These are phyloP conservation scores for Oligia strigilis DNA, from an alignment of 2,888 invertebrate species.

Conservation along the genomic window DNA sequence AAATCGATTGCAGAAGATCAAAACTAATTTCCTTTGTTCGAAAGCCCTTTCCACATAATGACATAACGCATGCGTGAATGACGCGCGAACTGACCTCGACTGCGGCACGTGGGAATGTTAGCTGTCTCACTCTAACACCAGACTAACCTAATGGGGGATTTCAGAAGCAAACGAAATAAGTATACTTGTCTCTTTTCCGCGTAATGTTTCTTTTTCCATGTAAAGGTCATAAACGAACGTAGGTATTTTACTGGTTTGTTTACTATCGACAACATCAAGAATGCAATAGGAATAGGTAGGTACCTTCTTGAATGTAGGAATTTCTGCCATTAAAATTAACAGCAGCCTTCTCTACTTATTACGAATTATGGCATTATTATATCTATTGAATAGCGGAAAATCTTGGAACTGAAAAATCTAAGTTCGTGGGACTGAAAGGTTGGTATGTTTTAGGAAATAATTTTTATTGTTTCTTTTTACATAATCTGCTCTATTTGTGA, in stretches of 20 bases:
- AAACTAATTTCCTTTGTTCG: slow-evolving; percentile 73
- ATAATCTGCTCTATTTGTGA: neutral
- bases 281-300: neutral
- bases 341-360: neutral
- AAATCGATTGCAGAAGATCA: slow-evolving; percentile 35
- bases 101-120: slow-evolving; percentile 58
- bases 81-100: slow-evolving; percentile 77
- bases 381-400: neutral
- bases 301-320: neutral
- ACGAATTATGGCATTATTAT: neutral
- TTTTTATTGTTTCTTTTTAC: neutral
- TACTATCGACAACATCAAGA: neutral
- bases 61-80: slow-evolving; percentile 71
- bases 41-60: slow-evolving; percentile 75
- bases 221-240: slow-evolving; percentile 15
- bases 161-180: slow-evolving; percentile 42
- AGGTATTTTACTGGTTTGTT: slow-evolving; percentile 18
- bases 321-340: too few species aligned
- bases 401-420: neutral
- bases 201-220: slow-evolving; percentile 48
- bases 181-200: slow-evolving; percentile 62
- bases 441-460: neutral
- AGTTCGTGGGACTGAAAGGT: neutral
- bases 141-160: slow-evolving; percentile 32
- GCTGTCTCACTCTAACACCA: slow-evolving; percentile 65